Base-by-base conservation (phyloP, 2,797 vertebrate species). In the Sebastes ruberrimus region DNA sequence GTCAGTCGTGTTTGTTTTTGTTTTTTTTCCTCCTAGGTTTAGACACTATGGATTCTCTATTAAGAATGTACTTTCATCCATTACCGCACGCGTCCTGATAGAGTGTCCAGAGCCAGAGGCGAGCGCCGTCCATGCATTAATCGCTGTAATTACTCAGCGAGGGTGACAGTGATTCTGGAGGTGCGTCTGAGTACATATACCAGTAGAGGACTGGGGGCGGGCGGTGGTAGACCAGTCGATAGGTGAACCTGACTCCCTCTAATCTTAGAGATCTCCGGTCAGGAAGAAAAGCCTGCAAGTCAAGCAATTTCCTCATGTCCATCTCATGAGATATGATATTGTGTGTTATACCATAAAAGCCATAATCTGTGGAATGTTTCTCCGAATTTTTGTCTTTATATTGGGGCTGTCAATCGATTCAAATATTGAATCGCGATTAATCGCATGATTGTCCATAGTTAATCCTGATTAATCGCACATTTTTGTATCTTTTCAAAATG, bases 81-180 rank as follows among this genome's bases (percentile, higher is more conserved):
- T 88, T 90, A 89, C 78, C 3, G 1, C 68, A 49, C 30, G 25
- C 30, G 59, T 83, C 87, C 90, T 91, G 90, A 92, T 87, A 80
- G 89, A 92, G 90, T 80, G 81, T 88, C 85, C 78, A 33, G 38
- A 83, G 82, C 90, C 81, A 74, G 85, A 74, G 89, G 88, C 80
- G 60, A 86, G 76, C 66, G 22, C 60, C 33, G 67, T 65, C 85
- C 53, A n/a, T 30, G 88, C 89, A 89, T 92, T 93, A 92, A 90
- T 89, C 80, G 81, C 82, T 64, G 83, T 89, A 89, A 90, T 94
- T 92, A 90, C 88, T 93, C 87, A 87, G 57, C 0, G 28, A 68
- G 42, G 81, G 79, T 71, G 91, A 90, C 90, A 85, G 76, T 84
- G 83, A 81, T 82, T 88, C 79, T 85, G 82, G 74, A 84, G 87